These are phyloP conservation scores for Archips crataeganus DNA, from an alignment of 2,888 invertebrate genomes.

Conservation along the genomic window DNA sequence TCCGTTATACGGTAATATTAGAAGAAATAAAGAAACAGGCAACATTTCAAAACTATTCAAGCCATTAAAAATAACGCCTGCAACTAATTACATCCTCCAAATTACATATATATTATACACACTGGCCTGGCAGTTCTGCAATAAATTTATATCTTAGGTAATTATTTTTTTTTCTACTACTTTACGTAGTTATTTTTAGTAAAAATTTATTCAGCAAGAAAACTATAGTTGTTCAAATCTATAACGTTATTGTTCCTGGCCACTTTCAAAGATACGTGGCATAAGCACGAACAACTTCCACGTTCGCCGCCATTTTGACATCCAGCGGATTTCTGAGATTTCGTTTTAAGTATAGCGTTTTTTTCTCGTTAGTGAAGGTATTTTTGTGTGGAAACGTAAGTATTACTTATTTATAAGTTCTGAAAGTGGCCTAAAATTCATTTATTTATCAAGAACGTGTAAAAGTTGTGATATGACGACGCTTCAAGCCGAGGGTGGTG, in stretches of 20 bases:
- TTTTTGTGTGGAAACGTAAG: slow-evolving; percentile 85
- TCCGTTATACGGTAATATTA: no score
- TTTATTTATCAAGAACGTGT: slow-evolving; percentile 49
- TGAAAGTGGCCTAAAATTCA: slow-evolving; percentile 40
- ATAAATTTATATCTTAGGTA: background rate
- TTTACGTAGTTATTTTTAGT: background rate
- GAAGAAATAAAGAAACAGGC: background rate
- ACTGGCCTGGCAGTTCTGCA: background rate
- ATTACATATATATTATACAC: background rate
- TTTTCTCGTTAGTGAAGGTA: slow-evolving; percentile 85
- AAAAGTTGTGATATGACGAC: slow-evolving; percentile 53
- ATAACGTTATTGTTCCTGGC: slow-evolving; percentile 63
- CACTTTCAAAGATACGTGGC: slow-evolving; percentile 91
- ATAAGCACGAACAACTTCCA: slow-evolving; percentile 91
- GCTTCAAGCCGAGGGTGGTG: slow-evolving; percentile 78
- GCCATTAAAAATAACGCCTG: background rate
- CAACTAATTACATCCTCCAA: background rate
- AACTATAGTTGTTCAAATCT: background rate
- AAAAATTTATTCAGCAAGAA: background rate
- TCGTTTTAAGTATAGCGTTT: slow-evolving; percentile 89
- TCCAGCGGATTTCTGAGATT: slow-evolving; percentile 90
- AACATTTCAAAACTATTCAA: background rate
- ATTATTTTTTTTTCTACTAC: background rate
- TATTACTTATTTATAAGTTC: slow-evolving; percentile 49
- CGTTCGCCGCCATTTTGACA: slow-evolving; percentile 94